Percentiles rank a stretch among this genome's conserved stretches.
Evolutionary conservation across 2,113 vertebrate species (phyloP).

Genomic region (Sylvia atricapilla): DNA sequence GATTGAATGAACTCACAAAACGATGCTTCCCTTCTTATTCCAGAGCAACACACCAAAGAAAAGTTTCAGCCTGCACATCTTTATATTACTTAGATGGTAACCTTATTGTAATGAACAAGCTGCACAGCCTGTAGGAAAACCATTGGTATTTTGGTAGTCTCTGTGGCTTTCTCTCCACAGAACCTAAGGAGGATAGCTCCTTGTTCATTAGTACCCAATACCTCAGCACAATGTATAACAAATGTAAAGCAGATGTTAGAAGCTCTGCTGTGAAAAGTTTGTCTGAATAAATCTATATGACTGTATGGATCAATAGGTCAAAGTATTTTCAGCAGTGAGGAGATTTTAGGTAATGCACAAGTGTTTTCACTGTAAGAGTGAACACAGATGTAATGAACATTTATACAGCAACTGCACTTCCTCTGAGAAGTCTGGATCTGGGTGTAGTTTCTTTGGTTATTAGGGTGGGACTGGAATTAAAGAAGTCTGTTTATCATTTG

Average conservation of each 20-base stretch:
- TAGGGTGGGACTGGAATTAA: not conserved
- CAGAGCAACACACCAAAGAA: conserved; percentile 15
- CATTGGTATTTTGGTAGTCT: not conserved
- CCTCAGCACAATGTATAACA: not conserved
- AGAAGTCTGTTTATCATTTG: not conserved
- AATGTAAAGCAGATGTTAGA: not conserved
- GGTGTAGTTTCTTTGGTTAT: not conserved
- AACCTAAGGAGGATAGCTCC: not conserved
- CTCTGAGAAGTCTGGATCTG: not conserved
- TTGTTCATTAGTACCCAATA: not conserved
- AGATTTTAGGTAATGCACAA: not conserved
- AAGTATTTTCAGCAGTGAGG: not conserved
- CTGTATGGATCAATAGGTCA: not conserved
- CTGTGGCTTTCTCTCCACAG: not conserved
- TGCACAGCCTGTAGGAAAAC: not conserved
- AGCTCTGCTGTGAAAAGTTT: not conserved
- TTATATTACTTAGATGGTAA: not conserved
- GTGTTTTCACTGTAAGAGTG: not conserved
- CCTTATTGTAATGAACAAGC: not conserved
- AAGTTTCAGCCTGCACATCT: not conserved
- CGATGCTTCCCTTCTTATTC: not conserved
- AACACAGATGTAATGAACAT: not conserved
- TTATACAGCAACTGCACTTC: not conserved
- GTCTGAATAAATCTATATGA: not conserved
- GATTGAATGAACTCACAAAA: not conserved